Percentiles rank a stretch among this genome's conserved stretches.
phyloP scores from a whole-genome alignment of 2,888 invertebrate species.

The Drosophila hamatofila region DNA sequence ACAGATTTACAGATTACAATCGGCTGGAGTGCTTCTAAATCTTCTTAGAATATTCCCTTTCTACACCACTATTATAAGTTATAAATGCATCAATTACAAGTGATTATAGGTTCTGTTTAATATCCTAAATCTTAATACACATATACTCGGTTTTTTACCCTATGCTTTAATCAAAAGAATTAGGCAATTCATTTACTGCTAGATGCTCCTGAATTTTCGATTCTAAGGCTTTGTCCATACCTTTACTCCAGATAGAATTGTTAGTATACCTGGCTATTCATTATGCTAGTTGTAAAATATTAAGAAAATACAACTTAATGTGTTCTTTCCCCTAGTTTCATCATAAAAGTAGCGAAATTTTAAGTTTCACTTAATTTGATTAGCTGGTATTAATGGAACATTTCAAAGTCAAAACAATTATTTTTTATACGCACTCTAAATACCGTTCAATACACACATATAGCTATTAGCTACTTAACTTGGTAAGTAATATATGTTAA shows the following conservation, averaged over 20 bases:
- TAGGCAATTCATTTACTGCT: not conserved
- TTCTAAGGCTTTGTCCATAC: not conserved
- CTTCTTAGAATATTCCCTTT: not conserved
- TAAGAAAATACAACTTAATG: not conserved
- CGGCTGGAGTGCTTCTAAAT: no score
- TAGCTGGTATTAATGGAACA: constrained; percentile 1
- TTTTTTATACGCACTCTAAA: constrained; percentile 8
- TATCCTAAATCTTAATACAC: not conserved
- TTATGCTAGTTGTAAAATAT: not conserved
- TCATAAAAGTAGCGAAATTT: not conserved
- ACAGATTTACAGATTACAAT: no score
- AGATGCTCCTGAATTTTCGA: not conserved
- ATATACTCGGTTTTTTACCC: not conserved
- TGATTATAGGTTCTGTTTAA: not conserved
- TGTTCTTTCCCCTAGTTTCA: not conserved
- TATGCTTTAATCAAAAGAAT: not conserved
- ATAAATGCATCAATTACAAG: not conserved
- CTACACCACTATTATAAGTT: not conserved
- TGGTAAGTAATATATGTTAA: not conserved
- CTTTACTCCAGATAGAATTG: not conserved
- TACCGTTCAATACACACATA: not conserved
- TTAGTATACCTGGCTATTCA: not conserved
- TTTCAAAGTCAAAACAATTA: not conserved
- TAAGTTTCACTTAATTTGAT: constrained; percentile 6
- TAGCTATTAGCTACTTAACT: not conserved